A percentile compares a stretch with the other conserved stretches of the same genome.
phyloP scores from a whole-genome alignment of 2,797 vertebrate genomes.

The Leucoraja ocellata region DNA sequence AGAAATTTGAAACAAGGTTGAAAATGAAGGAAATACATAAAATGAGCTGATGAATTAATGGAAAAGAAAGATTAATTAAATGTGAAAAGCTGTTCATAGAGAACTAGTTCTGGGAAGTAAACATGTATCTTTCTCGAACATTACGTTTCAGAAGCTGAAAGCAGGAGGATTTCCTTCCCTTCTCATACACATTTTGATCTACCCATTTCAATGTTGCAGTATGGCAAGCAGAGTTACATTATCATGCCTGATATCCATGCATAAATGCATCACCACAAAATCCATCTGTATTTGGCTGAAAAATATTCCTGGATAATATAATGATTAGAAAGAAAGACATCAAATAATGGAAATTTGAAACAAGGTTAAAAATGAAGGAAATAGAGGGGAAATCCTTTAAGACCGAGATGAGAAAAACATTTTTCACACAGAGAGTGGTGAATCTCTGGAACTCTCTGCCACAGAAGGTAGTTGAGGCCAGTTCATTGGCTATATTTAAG shows the following conservation, averaged over 20 bases:
- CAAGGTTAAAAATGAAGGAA: background rate
- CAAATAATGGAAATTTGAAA: background rate
- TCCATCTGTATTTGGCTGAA: background rate
- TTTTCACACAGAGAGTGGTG: too few relatives aligned
- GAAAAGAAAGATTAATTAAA: background rate
- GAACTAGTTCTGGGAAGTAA: too few relatives aligned
- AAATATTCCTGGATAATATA: background rate
- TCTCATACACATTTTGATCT: background rate
- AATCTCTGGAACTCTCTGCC: too few relatives aligned
- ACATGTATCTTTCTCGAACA: background rate
- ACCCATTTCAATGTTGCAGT: background rate
- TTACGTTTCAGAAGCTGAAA: background rate
- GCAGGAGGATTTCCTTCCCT: background rate
- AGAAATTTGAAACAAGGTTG: background rate
- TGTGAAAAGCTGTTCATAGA: background rate
- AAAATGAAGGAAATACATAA: background rate
- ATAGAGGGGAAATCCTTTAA: too few relatives aligned
- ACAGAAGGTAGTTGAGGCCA: too few relatives aligned
- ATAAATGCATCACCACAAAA: background rate
- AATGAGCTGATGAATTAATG: background rate
- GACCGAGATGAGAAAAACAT: too few relatives aligned
- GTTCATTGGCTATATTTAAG: too few relatives aligned
- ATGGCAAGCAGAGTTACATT: background rate
- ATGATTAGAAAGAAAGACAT: background rate
- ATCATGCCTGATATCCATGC: background rate